Percentiles rank a stretch among this genome's conserved stretches.
phyloP scores from a whole-genome alignment of 2,888 invertebrate genomes.

The Pyrrhia umbra region DNA sequence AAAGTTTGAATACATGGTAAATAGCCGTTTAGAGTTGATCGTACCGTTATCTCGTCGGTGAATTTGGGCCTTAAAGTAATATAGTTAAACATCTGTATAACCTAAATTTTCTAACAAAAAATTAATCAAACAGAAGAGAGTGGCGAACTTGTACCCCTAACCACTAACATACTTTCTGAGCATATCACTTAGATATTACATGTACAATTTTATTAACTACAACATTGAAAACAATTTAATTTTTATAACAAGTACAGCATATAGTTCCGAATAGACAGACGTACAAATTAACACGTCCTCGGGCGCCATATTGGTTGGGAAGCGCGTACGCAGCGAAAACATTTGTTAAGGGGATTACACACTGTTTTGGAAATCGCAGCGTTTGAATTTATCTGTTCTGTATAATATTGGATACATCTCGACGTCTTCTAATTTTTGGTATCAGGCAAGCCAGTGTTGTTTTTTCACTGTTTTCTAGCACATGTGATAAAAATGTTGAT shows the following conservation, averaged over 20 bases:
- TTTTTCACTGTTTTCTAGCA: too few species aligned
- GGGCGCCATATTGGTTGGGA: constrained; percentile 62
- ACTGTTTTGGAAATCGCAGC: constrained; percentile 12
- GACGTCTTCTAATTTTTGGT: too few species aligned
- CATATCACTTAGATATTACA: constrained; percentile 7
- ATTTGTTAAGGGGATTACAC: constrained; percentile 23
- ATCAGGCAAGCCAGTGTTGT: too few species aligned
- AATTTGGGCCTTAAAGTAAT: too few species aligned
- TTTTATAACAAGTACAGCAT: constrained; percentile 70
- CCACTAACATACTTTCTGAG: constrained; percentile 9
- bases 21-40: too few species aligned
- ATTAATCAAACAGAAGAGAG: background rate
- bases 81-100: background rate
- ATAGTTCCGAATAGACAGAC: constrained; percentile 60
- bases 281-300: constrained; percentile 77
- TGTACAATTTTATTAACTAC: constrained; percentile 31
- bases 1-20: too few species aligned
- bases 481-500: too few species aligned
- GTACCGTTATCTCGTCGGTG: too few species aligned
- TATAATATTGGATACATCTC: too few species aligned
- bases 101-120: background rate
- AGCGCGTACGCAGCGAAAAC: constrained; percentile 46
- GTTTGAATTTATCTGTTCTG: background rate
- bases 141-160: background rate
- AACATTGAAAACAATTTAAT: constrained; percentile 73